Evolutionary conservation across 2,113 vertebrate genomes (phyloP).

Genomic region (Corapipo altera): DNA sequence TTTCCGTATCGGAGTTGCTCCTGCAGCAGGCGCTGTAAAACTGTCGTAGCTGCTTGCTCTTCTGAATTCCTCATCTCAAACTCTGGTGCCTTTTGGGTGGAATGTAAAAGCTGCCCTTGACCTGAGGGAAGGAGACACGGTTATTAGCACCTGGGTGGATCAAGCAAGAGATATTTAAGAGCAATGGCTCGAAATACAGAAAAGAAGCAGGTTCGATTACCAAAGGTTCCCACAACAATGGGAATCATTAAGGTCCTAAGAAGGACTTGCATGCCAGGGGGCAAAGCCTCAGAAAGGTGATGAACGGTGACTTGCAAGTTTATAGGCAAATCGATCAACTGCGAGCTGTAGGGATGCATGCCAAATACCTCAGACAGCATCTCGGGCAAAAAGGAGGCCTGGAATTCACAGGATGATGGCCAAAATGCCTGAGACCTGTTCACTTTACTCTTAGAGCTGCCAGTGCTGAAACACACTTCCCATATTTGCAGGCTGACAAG

Average conservation of each 20-base stretch:
- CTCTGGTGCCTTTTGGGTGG: conserved; percentile 79
- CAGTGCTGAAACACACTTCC: conserved; percentile 3
- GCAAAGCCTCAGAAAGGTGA: conserved; percentile 14
- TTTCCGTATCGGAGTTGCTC: conserved; percentile 96
- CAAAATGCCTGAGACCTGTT: conserved; percentile 21
- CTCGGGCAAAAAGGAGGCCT: neutral
- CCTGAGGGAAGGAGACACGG: conserved; percentile 75
- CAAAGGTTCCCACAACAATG: conserved; percentile 55
- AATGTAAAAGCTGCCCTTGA: conserved; percentile 86
- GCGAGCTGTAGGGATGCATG: neutral
- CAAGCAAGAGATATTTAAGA: neutral
- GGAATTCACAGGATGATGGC: conserved; percentile 11
- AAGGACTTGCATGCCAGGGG: conserved; percentile 5
- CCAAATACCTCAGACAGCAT: neutral
- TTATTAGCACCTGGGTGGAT: conserved; percentile 25
- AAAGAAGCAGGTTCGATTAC: conserved; percentile 58
- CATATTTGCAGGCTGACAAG: neutral
- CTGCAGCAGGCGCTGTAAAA: conserved; percentile 96
- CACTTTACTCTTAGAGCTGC: neutral
- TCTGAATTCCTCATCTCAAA: conserved; percentile 95
- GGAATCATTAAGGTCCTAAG: conserved; percentile 12
- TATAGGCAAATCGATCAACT: conserved; percentile 24
- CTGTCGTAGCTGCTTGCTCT: conserved; percentile 88
- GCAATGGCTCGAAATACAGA: conserved; percentile 21
- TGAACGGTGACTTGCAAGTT: conserved; percentile 49